phyloP scores from a whole-genome alignment of 2,797 vertebrate species.

The Falco novaeseelandiae region DNA sequence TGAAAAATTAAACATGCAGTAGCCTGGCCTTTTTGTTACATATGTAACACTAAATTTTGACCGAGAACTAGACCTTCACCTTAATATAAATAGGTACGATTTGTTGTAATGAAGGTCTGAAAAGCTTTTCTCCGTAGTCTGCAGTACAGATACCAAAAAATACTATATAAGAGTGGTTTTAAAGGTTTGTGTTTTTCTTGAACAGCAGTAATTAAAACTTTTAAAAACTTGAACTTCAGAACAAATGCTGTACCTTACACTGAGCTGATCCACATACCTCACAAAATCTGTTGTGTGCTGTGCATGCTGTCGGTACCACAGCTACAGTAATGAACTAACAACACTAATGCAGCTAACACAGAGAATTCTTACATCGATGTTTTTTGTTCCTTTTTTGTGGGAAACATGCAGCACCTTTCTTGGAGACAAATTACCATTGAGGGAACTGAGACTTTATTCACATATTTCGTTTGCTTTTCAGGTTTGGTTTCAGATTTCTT shows the following conservation, averaged over 20 bases:
- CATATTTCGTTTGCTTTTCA: not conserved
- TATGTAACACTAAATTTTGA: not conserved
- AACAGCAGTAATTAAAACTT: not conserved
- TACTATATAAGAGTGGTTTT: not conserved
- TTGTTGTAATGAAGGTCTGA: not conserved
- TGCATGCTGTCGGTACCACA: not conserved
- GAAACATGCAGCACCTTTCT: not conserved
- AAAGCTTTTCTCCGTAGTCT: not conserved
- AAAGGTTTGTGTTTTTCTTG: not conserved
- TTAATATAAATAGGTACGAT: not conserved
- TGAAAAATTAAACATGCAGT: not conserved
- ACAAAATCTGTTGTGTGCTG: accelerated
- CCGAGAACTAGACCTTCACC: not conserved
- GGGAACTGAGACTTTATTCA: not conserved
- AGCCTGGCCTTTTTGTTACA: not conserved
- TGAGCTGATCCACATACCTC: not conserved
- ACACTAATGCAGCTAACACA: accelerated
- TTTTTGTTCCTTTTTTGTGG: not conserved
- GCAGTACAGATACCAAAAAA: not conserved
- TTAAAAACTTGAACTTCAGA: not conserved
- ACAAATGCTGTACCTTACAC: not conserved
- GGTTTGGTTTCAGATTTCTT: constrained; percentile 11
- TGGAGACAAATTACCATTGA: not conserved
- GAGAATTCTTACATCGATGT: accelerated
- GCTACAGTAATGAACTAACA: not conserved